Evolutionary conservation across 2,888 invertebrate genomes (phyloP), one percentile per base, ranked within the genome.

Genomic region (Caenorhabditis parvicauda): DNA sequence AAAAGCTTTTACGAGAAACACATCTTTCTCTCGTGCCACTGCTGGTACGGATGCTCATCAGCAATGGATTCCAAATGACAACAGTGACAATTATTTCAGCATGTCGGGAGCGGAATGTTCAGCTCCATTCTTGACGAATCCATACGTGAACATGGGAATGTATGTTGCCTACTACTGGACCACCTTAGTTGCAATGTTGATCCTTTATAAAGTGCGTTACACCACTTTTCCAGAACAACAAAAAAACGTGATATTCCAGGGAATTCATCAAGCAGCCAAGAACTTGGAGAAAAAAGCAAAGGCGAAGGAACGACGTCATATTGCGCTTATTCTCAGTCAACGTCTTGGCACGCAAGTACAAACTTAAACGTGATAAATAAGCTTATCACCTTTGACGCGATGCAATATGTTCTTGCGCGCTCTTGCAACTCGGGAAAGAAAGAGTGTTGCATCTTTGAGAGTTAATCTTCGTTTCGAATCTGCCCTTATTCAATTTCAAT

Each of bases 131-230:
- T 58, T 80, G 29, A 64, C 74, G 44, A 77, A 81, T 57, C 79
- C 79, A 2, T 79, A 74, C 57, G 80, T 81, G 28, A 81, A 81
- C 54, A 80, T 79, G 78, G 70, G 76, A 24, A 77, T 81, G 79
- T 81, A 81, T 53, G 69, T 81, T 7, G 71, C 67, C 17, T 81
- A 81, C 63, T 81, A 79, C 57, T 80, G 80, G 80, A 75, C 77
- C 17, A 79, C 80, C 6, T 63, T 81, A 6, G 69, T 79, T 6
- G 81, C 80, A 5, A 80, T 81, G 76, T 61, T 80, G 9, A 77
- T 81, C 41, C 66, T 81, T 14, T 81, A 81, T 58, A 76, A 78
- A 70, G 78, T 57, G 50, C 24, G 17, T 24, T 29, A 35, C 38
- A 39, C 43, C 21, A 29, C 32, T 41, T 51, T 25, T 48, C 7